Conservation (phyloP, 1,140 invertebrate species). For the Achatina immaculata region DNA sequence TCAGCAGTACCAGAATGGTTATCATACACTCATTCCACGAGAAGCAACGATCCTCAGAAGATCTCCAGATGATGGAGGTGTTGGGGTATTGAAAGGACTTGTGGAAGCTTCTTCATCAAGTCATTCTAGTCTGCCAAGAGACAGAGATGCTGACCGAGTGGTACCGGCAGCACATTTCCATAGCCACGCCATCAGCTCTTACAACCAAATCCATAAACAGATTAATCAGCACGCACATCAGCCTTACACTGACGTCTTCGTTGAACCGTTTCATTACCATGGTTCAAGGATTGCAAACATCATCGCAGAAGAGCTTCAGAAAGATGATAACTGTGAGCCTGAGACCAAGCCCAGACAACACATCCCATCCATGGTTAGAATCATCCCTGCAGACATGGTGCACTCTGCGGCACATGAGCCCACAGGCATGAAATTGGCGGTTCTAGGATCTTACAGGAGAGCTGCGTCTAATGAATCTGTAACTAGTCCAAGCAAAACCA, state of each 20-base stretch:
- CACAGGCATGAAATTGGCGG: not conserved
- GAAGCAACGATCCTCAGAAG: not conserved
- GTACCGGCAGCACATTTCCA: not conserved
- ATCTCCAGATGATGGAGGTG: not conserved
- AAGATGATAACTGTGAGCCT: slow-evolving; percentile 1
- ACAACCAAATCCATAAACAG: not conserved
- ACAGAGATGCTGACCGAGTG: not conserved
- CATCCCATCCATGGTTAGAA: not conserved
- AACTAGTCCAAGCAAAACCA: not conserved
- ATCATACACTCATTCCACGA: not conserved
- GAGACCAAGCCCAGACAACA: not conserved
- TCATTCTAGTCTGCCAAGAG: not conserved
- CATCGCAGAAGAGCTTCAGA: slow-evolving; percentile 26
- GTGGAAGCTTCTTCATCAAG: not conserved
- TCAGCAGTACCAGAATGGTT: not conserved
- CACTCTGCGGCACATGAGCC: not conserved
- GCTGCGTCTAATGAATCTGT: not conserved
- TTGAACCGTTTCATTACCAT: not conserved
- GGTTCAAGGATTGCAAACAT: slow-evolving; percentile 17
- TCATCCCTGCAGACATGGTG: not conserved
- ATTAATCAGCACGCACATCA: not conserved
- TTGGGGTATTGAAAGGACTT: not conserved
- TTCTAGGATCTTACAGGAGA: not conserved
- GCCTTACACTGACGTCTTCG: not conserved
- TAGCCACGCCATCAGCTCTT: not conserved